Base-by-base conservation (phyloP, 2,888 invertebrate species). In the Harmothoe impar region DNA sequence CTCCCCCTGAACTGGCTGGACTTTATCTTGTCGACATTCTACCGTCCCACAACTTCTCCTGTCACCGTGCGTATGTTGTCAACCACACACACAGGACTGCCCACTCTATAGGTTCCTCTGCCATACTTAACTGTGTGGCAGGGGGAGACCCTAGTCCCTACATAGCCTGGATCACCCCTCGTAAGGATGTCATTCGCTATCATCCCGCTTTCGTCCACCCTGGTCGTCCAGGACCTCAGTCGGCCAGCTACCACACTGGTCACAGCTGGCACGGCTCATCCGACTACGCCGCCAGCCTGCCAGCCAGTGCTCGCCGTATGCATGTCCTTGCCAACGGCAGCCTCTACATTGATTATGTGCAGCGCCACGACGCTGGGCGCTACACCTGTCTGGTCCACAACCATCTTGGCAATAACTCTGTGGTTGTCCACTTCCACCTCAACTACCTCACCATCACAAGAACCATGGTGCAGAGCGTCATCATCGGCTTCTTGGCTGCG, bases 311-410 rank as follows among this genome's bases (percentile, higher is more conserved):
- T 72, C 86, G 56, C 29, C 78, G 98, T 93, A 97, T 98, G 91
- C 96, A 96, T 92, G 96, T 98, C 62, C 96, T 97, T 85, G 97
- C 97, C 43, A 97, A 98, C 95, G 98, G 98, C 33, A 97, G 98
- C 29, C 96, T 98, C 91, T 97, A 97, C 93, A 97, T 98, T 92
- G 97, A 98, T 93, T 97, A 97, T 94, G 95, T 96, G 17, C 93
- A 95, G 17, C 93, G 96, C n/a, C 93, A 93, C 0, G 98, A 98
- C 96, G 97, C 98, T 93, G 98, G 98, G 0, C 93, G 92, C 17
- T 99, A 99, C 96, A 97, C 97, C 92, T 99, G 99, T 95, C 97
- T 97, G 94, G 98, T 98, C 77, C 97, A 97, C 94, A 98, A 98
- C 96, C 97, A 98, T 25, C 97, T 98, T 92, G 98, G 97, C 90